Conservation (phyloP, 1,140 invertebrate genomes). For the Tyrophagus putrescentiae region DNA sequence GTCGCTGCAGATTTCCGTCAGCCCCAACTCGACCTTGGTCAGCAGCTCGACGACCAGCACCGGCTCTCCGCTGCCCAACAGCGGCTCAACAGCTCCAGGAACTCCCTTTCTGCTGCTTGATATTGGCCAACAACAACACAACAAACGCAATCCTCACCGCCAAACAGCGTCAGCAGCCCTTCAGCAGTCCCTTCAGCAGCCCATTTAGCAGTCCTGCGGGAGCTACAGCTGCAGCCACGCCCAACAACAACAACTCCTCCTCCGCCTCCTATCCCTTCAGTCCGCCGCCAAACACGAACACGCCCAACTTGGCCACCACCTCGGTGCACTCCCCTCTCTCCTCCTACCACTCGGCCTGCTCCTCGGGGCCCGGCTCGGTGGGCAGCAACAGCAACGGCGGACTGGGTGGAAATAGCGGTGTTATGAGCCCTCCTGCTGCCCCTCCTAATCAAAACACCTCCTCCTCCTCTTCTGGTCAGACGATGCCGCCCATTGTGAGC, state of each 20-base stretch:
- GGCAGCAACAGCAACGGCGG: too few relatives aligned
- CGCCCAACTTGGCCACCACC: not conserved
- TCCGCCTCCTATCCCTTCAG: not conserved
- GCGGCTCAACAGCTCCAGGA: not conserved
- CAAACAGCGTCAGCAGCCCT: not conserved
- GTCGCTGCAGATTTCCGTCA: too few relatives aligned
- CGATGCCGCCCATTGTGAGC: too few relatives aligned
- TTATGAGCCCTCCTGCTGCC: too few relatives aligned
- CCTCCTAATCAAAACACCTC: too few relatives aligned
- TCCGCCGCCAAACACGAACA: not conserved
- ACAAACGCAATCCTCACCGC: not conserved
- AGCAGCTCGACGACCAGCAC: too few relatives aligned
- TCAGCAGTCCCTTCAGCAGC: not conserved
- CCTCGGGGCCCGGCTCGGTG: slow-evolving; percentile 2
- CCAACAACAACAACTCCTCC: not conserved
- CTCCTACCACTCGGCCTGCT: not conserved
- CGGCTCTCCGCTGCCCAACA: too few relatives aligned
- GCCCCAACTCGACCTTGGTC: too few relatives aligned
- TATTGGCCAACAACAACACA: not conserved
- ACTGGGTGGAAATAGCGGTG: too few relatives aligned
- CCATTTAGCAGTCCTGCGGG: not conserved
- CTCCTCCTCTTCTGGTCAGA: too few relatives aligned
- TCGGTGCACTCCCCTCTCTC: not conserved
- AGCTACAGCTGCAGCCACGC: not conserved
- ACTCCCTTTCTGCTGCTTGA: not conserved